phyloP scores from a whole-genome alignment of 2,113 vertebrate species.

The Rhynchopsitta pachyrhyncha region DNA sequence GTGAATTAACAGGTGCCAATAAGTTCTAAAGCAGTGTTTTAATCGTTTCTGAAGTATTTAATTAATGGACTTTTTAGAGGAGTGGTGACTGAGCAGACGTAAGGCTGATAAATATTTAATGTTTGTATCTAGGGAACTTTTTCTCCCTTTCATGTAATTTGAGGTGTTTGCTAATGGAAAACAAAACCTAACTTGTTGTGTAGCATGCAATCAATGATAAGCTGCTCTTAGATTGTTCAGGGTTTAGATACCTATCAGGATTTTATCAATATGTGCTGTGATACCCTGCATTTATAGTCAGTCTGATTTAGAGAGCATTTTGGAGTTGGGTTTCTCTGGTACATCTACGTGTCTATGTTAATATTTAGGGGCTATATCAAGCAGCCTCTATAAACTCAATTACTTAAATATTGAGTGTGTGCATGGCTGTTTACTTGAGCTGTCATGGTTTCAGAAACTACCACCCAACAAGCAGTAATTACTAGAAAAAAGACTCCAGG shows the following conservation, averaged over 20 bases:
- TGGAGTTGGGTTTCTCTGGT: neutral
- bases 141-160: constrained; percentile 33
- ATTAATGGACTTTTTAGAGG: constrained; percentile 39
- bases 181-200: constrained; percentile 17
- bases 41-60: constrained; percentile 53
- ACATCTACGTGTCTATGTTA: neutral
- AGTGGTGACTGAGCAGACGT: constrained; percentile 47
- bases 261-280: neutral
- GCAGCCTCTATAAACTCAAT: neutral
- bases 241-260: neutral
- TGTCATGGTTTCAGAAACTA: accelerated
- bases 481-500: neutral
- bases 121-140: constrained; percentile 21
- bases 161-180: constrained; percentile 57
- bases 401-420: neutral
- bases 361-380: neutral
- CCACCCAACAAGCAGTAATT: neutral
- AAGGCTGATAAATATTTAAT: constrained; percentile 59
- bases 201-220: neutral
- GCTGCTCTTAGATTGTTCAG: neutral
- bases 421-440: neutral
- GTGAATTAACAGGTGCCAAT: constrained; percentile 63
- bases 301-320: neutral
- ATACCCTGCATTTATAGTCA: neutral
- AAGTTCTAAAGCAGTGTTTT: constrained; percentile 59